Evolutionary conservation across 2,113 vertebrate genomes (phyloP).

Genomic region (Xiphophorus hellerii): DNA sequence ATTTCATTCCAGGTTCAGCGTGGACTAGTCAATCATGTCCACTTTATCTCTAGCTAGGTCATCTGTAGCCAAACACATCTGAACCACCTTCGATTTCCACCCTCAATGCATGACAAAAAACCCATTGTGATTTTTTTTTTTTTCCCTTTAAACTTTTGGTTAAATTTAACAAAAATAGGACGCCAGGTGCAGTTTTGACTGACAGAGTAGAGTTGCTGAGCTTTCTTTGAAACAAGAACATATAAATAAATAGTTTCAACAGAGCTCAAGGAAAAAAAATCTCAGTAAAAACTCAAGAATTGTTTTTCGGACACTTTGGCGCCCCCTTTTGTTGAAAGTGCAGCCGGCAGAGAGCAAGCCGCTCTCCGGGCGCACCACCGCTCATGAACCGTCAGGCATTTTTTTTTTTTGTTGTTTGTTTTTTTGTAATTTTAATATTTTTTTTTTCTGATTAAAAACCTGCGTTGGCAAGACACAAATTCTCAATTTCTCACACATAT

Average conservation of each 20-base stretch:
- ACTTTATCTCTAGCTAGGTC: constrained; percentile 3
- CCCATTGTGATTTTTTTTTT: neutral
- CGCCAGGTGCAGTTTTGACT: constrained; percentile 38
- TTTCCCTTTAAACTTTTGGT: neutral
- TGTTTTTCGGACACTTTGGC: constrained; percentile 29
- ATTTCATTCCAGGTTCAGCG: constrained; percentile 11
- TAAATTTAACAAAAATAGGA: constrained; percentile 3
- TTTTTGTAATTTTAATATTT: no score
- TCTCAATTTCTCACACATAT: constrained; percentile 26
- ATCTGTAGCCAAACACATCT: constrained; percentile 3
- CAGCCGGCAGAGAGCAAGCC: constrained; percentile 64
- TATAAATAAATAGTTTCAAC: constrained; percentile 14
- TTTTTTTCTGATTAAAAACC: constrained; percentile 31
- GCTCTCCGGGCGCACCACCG: constrained; percentile 49
- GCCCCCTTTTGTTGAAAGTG: constrained; percentile 7
- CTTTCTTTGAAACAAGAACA: constrained; percentile 2
- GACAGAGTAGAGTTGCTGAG: constrained; percentile 60
- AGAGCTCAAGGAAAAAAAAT: constrained; percentile 23
- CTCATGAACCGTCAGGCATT: neutral
- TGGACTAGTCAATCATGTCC: neutral
- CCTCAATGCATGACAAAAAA: neutral
- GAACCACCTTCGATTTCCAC: constrained; percentile 1
- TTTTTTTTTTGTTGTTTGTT: neutral
- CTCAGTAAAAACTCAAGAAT: constrained; percentile 34
- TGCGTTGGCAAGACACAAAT: constrained; percentile 25